Evolutionary conservation across 2,113 vertebrate genomes (phyloP).

Genomic region (Parus major): DNA sequence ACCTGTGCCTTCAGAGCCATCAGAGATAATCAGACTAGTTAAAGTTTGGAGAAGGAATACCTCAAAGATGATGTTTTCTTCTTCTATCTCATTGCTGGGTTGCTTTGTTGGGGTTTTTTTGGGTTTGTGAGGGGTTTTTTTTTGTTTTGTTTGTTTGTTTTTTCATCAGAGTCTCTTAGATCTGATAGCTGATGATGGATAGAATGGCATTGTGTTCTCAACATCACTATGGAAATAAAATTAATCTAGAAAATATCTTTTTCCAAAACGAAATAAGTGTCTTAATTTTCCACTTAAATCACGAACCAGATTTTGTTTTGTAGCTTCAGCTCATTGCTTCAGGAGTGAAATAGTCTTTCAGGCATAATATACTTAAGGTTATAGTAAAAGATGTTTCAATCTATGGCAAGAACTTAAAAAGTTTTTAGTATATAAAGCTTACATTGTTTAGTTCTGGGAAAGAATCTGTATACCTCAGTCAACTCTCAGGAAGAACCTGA

Average conservation of each 20-base stretch:
- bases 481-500: neutral
- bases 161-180: neutral
- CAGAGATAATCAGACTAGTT: neutral
- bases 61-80: neutral
- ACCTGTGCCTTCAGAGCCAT: neutral
- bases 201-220: neutral
- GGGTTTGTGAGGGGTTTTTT: too few species aligned
- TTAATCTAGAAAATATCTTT: neutral
- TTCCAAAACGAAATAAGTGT: neutral
- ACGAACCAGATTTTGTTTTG: neutral
- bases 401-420: neutral
- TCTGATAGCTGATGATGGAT: neutral
- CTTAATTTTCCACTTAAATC: neutral
- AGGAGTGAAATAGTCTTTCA: neutral
- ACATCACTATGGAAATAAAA: neutral
- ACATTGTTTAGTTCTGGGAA: neutral
- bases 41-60: neutral
- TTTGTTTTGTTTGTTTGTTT: neutral
- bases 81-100: rapidly evolving
- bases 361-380: neutral
- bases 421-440: neutral
- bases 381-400: neutral
- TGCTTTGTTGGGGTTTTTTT: too few species aligned
- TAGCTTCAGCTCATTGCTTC: neutral
- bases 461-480: neutral